phyloP scores from a whole-genome alignment of 2,113 vertebrate species.

The Gobius niger region DNA sequence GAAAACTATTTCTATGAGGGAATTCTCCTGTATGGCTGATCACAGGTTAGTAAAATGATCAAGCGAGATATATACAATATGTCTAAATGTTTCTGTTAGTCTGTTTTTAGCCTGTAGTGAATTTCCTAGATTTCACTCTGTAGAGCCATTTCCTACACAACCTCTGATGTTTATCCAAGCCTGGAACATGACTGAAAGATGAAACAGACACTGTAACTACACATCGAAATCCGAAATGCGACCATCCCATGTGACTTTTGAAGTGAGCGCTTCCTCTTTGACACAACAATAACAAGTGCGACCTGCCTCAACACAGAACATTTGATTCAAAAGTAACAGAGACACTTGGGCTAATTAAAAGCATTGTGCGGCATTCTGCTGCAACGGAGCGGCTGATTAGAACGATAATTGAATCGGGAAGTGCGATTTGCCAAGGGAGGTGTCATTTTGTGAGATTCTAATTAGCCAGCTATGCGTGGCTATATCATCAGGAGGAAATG shows the following conservation, averaged over 20 bases:
- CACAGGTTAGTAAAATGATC: too few relatives aligned
- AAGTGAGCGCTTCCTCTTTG: background rate
- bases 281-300: background rate
- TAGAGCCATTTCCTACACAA: too few relatives aligned
- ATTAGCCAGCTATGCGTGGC: constrained; percentile 26
- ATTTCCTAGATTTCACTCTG: too few relatives aligned
- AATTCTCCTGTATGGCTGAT: too few relatives aligned
- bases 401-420: constrained; percentile 70
- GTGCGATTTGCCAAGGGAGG: constrained; percentile 62
- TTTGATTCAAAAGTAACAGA: constrained; percentile 29
- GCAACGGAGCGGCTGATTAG: constrained; percentile 61
- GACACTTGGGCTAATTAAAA: constrained; percentile 58
- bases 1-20: too few relatives aligned
- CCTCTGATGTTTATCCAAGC: too few relatives aligned
- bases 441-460: constrained; percentile 19
- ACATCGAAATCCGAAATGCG: background rate
- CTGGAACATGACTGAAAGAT: too few relatives aligned
- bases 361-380: constrained; percentile 27
- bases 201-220: too few relatives aligned
- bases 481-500: constrained; percentile 39
- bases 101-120: too few relatives aligned
- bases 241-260: background rate
- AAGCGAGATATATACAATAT: too few relatives aligned
- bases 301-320: constrained; percentile 30
- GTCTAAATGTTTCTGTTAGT: too few relatives aligned